Evolutionary conservation across 2,113 vertebrate species (phyloP).

Genomic region (Camelus dromedarius): DNA sequence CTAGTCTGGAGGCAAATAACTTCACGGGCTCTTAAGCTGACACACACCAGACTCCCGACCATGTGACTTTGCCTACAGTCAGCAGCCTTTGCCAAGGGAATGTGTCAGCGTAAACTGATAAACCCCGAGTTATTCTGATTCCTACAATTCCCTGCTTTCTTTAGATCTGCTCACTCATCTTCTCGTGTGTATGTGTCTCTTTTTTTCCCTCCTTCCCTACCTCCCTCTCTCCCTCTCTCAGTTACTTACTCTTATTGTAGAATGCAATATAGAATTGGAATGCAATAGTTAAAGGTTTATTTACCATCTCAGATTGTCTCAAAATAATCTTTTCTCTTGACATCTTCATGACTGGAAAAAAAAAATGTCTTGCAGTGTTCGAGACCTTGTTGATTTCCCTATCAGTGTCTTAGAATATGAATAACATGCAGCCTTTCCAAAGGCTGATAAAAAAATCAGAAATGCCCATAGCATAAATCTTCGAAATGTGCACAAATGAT

Average conservation of each 20-base stretch:
- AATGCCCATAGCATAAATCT: neutral
- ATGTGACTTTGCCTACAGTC: constrained; percentile 66
- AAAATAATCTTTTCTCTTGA: neutral
- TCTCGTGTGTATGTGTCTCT: neutral
- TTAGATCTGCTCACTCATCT: constrained; percentile 16
- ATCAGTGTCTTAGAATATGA: neutral
- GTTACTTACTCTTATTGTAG: neutral
- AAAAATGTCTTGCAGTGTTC: neutral
- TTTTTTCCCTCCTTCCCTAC: neutral
- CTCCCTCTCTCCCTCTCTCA: neutral
- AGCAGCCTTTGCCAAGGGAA: constrained; percentile 65
- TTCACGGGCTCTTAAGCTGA: constrained; percentile 73
- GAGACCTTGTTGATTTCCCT: neutral
- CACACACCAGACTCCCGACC: constrained; percentile 12
- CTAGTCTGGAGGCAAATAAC: constrained; percentile 71
- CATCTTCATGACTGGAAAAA: neutral
- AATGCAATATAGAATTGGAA: neutral
- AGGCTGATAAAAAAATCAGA: neutral
- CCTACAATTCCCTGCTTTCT: neutral
- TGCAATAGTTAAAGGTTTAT: neutral
- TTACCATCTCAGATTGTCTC: neutral
- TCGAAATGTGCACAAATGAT: neutral
- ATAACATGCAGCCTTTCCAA: neutral
- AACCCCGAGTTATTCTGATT: constrained; percentile 40
- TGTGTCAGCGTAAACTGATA: constrained; percentile 53